Evolutionary conservation across 2,888 invertebrate species (phyloP).

Genomic region (Drosophila monieri): DNA sequence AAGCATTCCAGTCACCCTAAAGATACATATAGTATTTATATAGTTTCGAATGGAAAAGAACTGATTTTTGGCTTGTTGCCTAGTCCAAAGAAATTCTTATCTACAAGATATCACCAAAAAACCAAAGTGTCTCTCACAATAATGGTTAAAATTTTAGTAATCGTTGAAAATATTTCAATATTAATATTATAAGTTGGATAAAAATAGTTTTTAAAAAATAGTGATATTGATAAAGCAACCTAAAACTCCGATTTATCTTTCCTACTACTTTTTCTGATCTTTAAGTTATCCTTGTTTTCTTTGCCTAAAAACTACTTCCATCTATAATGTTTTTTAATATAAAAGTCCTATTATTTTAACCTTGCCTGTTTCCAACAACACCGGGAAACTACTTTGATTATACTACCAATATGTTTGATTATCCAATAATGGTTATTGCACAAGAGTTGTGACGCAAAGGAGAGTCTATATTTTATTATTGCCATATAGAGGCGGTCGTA

Average conservation of each 20-base stretch:
- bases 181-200: neutral
- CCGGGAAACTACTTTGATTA: slow-evolving; percentile 13
- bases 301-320: too few relatives aligned
- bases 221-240: too few relatives aligned
- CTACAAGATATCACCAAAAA: neutral
- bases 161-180: neutral
- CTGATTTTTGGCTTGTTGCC: slow-evolving; percentile 9
- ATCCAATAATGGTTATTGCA: slow-evolving; percentile 30
- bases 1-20: slow-evolving; percentile 60
- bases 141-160: neutral
- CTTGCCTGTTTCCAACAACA: neutral
- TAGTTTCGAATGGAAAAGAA: slow-evolving; percentile 1
- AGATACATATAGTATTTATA: neutral
- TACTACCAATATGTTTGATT: slow-evolving; percentile 43
- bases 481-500: slow-evolving; percentile 21
- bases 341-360: neutral
- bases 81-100: slow-evolving; percentile 9
- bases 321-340: too few relatives aligned
- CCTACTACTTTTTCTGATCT: too few relatives aligned
- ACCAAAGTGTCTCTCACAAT: neutral
- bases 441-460: slow-evolving; percentile 28
- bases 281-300: too few relatives aligned
- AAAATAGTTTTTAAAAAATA: too few relatives aligned
- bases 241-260: too few relatives aligned
- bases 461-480: slow-evolving; percentile 18